Evolutionary conservation across 1,140 invertebrate species (phyloP), one percentile per base, ranked within the genome.

Genomic region (Leptinotarsa defecta): DNA sequence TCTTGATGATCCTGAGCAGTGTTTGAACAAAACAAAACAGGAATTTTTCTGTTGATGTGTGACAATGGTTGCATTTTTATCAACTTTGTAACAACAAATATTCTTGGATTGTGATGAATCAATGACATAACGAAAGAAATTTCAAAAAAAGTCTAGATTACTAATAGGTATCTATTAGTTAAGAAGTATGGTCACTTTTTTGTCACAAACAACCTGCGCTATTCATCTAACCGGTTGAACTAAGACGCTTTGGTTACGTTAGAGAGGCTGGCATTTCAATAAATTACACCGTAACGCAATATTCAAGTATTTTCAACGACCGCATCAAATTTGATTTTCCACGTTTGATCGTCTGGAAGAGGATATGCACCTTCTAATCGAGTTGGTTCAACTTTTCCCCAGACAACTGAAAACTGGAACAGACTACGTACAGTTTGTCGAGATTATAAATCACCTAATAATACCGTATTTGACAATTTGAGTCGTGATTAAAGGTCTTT

Each of bases 381-480:
- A 67, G 22, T 67, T 57, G n/a, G 52, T 57, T 57, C 52, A 57
- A 57, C 52, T 19, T 57, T 57, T 57, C 17, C 34, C n/a, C 52
- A 57, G 52, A 57, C 52, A 57, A n/a, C 22, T 63, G 61, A 63
- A 22, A 63, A 63, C 22, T 19, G n/a, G n/a, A 19, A 63, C 61
- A 63, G 22, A 63, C 22, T n/a, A 11, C 6, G 13, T 11, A 13
- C 22, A 34, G 8, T 67, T 22, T 67, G 64, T 34, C 27, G 27
- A 15, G 64, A 67, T 34, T 67, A 22, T 67, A 67, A 67, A 67
- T 67, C 64, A 67, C 64, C 64, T 67, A 1, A 67, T 67, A 20
- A 67, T 22, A 20, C 64, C 64, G 64, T 67, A 67, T 67, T 24
- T 67, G 64, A 24, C 15, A 24, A 67, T 67, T 67, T n/a, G 52